These are phyloP conservation scores for Oscheius onirici DNA, from an alignment of 2,888 invertebrate genomes.

Conservation along the genomic window DNA sequence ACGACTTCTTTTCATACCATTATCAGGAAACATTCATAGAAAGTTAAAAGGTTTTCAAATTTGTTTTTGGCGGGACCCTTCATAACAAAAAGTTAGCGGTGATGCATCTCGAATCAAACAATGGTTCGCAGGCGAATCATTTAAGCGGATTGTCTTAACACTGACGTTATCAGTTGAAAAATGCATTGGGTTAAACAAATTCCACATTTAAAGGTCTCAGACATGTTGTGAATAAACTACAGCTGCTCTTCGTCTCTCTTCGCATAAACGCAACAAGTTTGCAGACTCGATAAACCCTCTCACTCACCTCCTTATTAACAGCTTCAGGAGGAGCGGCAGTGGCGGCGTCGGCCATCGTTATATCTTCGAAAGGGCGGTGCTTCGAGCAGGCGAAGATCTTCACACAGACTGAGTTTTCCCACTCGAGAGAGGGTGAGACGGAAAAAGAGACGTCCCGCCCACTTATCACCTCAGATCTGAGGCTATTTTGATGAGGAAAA, in stretches of 20 bases:
- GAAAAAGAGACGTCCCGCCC: neutral
- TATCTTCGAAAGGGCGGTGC: conserved; percentile 5
- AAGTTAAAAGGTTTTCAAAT: too few species aligned
- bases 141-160: too few species aligned
- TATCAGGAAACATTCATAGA: too few species aligned
- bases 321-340: neutral
- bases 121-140: too few species aligned
- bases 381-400: conserved; percentile 11
- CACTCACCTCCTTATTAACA: neutral
- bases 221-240: neutral
- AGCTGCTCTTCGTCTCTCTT: neutral
- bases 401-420: neutral
- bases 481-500: conserved; percentile 1
- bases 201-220: neutral
- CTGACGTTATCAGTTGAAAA: too few species aligned
- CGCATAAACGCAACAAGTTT: neutral
- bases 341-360: conserved; percentile 8
- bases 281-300: too few species aligned
- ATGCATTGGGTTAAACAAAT: too few species aligned
- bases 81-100: too few species aligned
- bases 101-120: too few species aligned
- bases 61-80: too few species aligned
- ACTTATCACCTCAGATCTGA: neutral
- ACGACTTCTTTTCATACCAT: too few species aligned
- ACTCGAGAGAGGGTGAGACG: too few species aligned